phyloP scores from a whole-genome alignment of 1,140 invertebrate genomes.

The Pectinophora gossypiella region DNA sequence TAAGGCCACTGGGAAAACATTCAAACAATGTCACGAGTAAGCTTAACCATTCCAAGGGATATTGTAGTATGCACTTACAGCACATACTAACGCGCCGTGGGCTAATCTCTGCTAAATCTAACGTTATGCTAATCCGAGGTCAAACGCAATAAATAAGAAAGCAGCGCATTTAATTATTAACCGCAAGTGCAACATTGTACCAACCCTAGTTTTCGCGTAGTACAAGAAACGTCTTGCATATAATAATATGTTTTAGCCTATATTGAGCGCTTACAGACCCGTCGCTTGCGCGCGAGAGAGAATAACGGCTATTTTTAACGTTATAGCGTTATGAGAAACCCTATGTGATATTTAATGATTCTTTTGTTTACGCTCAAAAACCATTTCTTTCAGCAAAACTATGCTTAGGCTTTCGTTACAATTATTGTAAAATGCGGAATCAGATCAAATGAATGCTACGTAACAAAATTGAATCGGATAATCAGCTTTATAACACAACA shows the following conservation, averaged over 20 bases:
- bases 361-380: too few relatives aligned
- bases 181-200: neutral
- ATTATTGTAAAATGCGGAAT: too few relatives aligned
- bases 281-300: conserved; percentile 23
- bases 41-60: too few relatives aligned
- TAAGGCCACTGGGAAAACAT: too few relatives aligned
- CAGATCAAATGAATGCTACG: too few relatives aligned
- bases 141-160: neutral
- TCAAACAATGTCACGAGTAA: too few relatives aligned
- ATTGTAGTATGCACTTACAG: too few relatives aligned
- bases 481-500: too few relatives aligned
- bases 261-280: conserved; percentile 60
- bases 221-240: conserved; percentile 74
- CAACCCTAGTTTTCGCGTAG: conserved; percentile 70
- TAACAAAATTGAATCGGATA: too few relatives aligned
- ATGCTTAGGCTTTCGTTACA: too few relatives aligned
- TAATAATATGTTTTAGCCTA: conserved; percentile 75
- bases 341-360: neutral
- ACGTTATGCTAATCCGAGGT: neutral
- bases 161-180: neutral
- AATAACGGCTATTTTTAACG: conserved; percentile 13
- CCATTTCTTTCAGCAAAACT: too few relatives aligned
- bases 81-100: too few relatives aligned
- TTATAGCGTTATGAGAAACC: neutral
- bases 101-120: neutral